Percentiles rank a stretch among this genome's conserved stretches.
Conservation (phyloP, 2,888 invertebrate genomes). For the Prosapia bicincta region DNA sequence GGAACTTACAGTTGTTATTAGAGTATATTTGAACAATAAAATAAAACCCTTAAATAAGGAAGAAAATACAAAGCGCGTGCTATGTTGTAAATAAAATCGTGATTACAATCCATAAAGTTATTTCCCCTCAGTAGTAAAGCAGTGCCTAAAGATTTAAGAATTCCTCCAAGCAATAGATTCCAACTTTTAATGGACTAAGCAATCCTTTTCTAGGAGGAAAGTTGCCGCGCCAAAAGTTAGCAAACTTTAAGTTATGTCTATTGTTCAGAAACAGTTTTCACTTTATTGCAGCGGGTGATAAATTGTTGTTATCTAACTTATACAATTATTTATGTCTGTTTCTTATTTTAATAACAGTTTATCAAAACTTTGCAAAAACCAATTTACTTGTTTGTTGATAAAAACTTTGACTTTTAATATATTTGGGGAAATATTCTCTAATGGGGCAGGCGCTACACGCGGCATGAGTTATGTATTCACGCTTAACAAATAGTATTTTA, state of each 20-base stretch:
- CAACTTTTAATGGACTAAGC: background rate
- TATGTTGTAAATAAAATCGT: too few relatives aligned
- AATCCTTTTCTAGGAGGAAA: background rate
- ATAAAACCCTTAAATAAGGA: too few relatives aligned
- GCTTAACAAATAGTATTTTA: too few relatives aligned
- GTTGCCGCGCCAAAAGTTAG: background rate
- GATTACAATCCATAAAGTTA: too few relatives aligned
- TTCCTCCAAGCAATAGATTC: background rate
- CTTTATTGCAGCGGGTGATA: background rate
- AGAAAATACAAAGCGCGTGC: too few relatives aligned
- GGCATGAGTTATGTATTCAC: background rate
- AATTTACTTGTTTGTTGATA: slow-evolving; percentile 2
- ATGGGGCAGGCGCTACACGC: background rate
- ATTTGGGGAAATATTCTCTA: background rate
- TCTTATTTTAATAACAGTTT: background rate
- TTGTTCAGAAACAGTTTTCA: background rate
- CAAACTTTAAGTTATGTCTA: background rate
- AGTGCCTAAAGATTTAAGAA: background rate
- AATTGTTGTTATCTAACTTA: background rate
- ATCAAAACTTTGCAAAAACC: background rate
- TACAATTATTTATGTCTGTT: background rate
- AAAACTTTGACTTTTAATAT: background rate
- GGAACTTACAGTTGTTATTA: too few relatives aligned
- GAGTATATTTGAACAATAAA: too few relatives aligned
- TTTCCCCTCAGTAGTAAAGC: too few relatives aligned